These are phyloP conservation scores for Amphipoea oculea DNA, from an alignment of 2,888 invertebrate species.

Conservation along the genomic window DNA sequence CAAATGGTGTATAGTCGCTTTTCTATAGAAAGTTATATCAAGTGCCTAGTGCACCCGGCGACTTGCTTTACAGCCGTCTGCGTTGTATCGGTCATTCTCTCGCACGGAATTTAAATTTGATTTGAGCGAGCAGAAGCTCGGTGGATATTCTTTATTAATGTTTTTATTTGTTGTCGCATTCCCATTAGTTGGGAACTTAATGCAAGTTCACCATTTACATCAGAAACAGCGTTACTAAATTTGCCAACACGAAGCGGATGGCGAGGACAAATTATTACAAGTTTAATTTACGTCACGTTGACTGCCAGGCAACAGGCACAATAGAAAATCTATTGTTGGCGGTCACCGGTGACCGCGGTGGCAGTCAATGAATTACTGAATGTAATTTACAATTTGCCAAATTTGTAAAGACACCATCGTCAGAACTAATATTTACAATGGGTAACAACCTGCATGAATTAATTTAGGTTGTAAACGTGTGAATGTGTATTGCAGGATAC, in stretches of 20 bases:
- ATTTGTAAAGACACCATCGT: slow-evolving; percentile 35
- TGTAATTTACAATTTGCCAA: slow-evolving; percentile 10
- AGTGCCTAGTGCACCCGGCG: slow-evolving; percentile 52
- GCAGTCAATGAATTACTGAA: slow-evolving; percentile 14
- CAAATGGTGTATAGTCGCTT: slow-evolving; percentile 41
- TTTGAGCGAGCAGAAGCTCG: slow-evolving; percentile 28
- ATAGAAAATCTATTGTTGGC: too few species aligned
- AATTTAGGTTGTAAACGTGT: background rate
- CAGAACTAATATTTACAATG: slow-evolving; percentile 68
- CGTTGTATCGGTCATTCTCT: slow-evolving; percentile 67
- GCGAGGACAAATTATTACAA: slow-evolving; percentile 64
- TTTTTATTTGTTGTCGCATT: slow-evolving; percentile 31
- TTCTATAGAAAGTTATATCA: slow-evolving; percentile 39
- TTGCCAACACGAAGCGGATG: slow-evolving; percentile 79
- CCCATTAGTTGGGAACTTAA: slow-evolving; percentile 55
- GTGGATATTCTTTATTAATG: slow-evolving; percentile 4
- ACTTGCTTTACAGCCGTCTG: slow-evolving; percentile 35
- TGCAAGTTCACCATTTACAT: slow-evolving; percentile 71
- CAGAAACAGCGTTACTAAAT: slow-evolving; percentile 69
- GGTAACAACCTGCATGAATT: slow-evolving; percentile 45
- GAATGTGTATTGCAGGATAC: slow-evolving; percentile 7
- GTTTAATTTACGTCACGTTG: slow-evolving; percentile 14
- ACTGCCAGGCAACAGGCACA: too few species aligned
- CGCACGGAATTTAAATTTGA: slow-evolving; percentile 66
- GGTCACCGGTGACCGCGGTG: too few species aligned